Evolutionary conservation across 53 echinoderm and acorn worm species (phyloP).

Genomic region (Apostichopus leukothele): DNA sequence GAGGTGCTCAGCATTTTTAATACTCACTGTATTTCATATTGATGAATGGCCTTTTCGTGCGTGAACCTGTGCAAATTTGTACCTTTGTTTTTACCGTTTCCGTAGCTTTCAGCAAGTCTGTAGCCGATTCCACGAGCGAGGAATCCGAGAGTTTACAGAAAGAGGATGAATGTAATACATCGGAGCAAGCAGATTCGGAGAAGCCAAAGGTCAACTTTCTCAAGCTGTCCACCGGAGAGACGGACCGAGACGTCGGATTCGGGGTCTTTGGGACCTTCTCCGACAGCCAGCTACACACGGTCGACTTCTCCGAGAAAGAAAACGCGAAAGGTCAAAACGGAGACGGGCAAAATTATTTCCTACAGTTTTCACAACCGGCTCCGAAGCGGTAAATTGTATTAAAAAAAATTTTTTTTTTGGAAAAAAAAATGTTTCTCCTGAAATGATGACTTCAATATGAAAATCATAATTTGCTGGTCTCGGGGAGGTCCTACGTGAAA

Average conservation of each 20-base stretch:
- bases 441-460: too few species aligned
- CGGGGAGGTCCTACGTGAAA: too few species aligned
- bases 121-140: conserved; percentile 47
- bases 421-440: too few species aligned
- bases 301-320: conserved; percentile 52
- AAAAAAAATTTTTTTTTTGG: too few species aligned
- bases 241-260: conserved; percentile 75
- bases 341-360: conserved; percentile 75
- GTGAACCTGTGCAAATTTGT: too few species aligned
- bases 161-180: conserved; percentile 8
- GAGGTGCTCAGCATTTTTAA: too few species aligned
- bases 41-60: too few species aligned
- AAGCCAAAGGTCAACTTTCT: conserved; percentile 66
- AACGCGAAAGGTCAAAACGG: conserved; percentile 55
- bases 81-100: too few species aligned
- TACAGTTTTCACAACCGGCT: conserved; percentile 59
- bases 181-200: background rate
- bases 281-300: conserved; percentile 55
- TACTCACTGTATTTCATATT: too few species aligned
- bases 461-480: too few species aligned
- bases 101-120: background rate
- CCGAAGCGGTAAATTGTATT: too few species aligned
- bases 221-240: conserved; percentile 64
- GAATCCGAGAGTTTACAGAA: background rate
- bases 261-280: conserved; percentile 87